These are phyloP conservation scores for Balearica regulorum DNA, from an alignment of 2,797 vertebrate species.

Conservation along the genomic window DNA sequence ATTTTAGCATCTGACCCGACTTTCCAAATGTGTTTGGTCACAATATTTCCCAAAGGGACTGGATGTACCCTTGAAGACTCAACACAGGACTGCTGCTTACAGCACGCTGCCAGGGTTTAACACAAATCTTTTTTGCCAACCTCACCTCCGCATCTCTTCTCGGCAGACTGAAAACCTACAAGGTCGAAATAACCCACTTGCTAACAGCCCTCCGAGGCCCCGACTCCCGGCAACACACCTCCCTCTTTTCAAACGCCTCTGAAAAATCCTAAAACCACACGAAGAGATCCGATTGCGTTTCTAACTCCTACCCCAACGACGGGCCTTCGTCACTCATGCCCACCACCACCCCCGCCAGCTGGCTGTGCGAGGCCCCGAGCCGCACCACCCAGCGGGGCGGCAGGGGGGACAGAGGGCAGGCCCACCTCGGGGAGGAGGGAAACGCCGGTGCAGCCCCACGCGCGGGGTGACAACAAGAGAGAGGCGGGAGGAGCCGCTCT, in stretches of 20 bases:
- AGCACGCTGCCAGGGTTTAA: neutral
- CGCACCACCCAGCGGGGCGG: neutral
- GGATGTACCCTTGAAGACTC: fast-evolving
- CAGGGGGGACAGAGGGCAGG: too few species aligned
- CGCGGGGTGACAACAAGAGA: too few species aligned
- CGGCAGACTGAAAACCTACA: too few species aligned
- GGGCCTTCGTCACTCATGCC: neutral
- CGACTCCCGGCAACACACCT: fast-evolving
- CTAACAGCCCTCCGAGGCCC: neutral
- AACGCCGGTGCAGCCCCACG: neutral
- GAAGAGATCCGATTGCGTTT: fast-evolving
- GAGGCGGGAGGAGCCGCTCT: neutral
- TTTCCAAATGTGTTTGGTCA: fast-evolving
- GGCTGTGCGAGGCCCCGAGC: neutral
- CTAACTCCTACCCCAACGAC: neutral
- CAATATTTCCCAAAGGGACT: neutral
- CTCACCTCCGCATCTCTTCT: neutral
- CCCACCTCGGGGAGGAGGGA: neutral
- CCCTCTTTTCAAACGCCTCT: neutral
- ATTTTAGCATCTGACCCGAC: neutral
- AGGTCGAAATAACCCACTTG: fast-evolving
- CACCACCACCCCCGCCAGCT: neutral
- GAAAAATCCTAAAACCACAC: fast-evolving
- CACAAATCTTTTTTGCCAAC: fast-evolving
- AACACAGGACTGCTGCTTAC: fast-evolving